Conservation (phyloP, 2,888 invertebrate species). For the Galerucella calmariensis region DNA sequence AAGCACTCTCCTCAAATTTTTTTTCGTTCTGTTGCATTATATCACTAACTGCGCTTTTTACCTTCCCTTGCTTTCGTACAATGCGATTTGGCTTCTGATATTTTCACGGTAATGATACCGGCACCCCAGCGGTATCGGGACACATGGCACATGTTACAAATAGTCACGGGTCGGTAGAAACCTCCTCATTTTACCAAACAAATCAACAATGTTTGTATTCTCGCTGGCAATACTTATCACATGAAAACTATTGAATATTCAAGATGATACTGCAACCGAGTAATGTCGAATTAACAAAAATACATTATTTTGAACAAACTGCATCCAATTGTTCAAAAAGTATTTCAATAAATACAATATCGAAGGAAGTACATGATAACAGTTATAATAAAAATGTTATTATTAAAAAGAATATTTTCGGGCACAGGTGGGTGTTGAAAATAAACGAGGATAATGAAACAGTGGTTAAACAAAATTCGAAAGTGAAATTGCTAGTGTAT, state of each 20-base stretch:
- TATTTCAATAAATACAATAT: slow-evolving; percentile 54
- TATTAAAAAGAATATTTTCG: slow-evolving; percentile 61
- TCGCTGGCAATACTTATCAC: slow-evolving; percentile 1
- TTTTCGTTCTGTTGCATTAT: background rate
- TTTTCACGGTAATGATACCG: background rate
- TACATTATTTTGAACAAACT: slow-evolving; percentile 58
- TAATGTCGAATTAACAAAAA: slow-evolving; percentile 60
- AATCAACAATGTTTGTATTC: slow-evolving; percentile 37
- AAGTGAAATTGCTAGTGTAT: slow-evolving; percentile 50
- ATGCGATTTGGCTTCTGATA: background rate
- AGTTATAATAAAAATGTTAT: slow-evolving; percentile 53
- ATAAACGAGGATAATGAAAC: slow-evolving; percentile 57
- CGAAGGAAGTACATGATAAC: slow-evolving; percentile 55
- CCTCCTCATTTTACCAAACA: slow-evolving; percentile 10
- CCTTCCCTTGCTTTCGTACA: slow-evolving; percentile 16
- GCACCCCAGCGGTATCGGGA: slow-evolving; percentile 9
- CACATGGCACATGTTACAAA: slow-evolving; percentile 32
- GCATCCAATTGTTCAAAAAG: slow-evolving; percentile 47
- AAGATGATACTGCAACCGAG: slow-evolving; percentile 52
- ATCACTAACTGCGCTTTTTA: background rate
- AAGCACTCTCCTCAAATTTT: background rate
- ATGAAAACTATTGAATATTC: background rate
- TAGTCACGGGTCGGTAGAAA: slow-evolving; percentile 22
- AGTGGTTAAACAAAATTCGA: slow-evolving; percentile 41
- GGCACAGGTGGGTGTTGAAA: slow-evolving; percentile 62